These are phyloP conservation scores for Troides aeacus DNA, from an alignment of 2,888 invertebrate genomes.

Conservation along the genomic window DNA sequence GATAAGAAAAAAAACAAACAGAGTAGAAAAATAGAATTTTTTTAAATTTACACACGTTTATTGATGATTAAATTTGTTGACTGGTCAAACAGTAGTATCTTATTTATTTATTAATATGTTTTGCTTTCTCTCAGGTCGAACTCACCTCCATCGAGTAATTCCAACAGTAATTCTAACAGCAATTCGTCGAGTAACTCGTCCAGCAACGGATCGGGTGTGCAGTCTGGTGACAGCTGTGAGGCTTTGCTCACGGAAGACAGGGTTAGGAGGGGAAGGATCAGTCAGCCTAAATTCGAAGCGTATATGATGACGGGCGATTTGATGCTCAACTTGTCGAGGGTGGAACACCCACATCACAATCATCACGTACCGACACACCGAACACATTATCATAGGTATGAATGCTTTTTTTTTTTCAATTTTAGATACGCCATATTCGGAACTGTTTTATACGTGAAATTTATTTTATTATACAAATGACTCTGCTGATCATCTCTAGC, in stretches of 20 bases:
- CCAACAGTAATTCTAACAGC: conserved; percentile 47
- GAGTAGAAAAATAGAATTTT: background rate
- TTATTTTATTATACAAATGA: too few relatives aligned
- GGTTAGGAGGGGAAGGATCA: conserved; percentile 55
- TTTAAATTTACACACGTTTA: background rate
- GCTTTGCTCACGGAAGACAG: conserved; percentile 67
- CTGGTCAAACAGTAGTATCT: too few relatives aligned
- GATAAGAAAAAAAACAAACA: too few relatives aligned
- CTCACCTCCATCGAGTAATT: conserved; percentile 69
- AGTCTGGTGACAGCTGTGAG: conserved; percentile 77
- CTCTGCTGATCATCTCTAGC: too few relatives aligned
- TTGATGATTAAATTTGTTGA: background rate
- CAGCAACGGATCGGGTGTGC: conserved; percentile 74
- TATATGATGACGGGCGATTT: conserved; percentile 99
- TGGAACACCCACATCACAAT: conserved; percentile 83
- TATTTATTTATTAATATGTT: background rate
- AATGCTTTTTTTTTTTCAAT: background rate
- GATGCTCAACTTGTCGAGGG: conserved; percentile 94
- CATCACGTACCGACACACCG: conserved; percentile 74
- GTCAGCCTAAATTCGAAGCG: conserved; percentile 88
- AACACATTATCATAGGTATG: conserved; percentile 70
- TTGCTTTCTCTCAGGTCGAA: conserved; percentile 49
- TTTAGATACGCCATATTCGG: background rate
- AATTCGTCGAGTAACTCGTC: conserved; percentile 72
- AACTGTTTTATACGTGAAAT: too few relatives aligned